Percentiles rank a stretch among this genome's conserved stretches.
phyloP scores from a whole-genome alignment of 2,113 vertebrate species.

The Cyprinodon brontotheroides region DNA sequence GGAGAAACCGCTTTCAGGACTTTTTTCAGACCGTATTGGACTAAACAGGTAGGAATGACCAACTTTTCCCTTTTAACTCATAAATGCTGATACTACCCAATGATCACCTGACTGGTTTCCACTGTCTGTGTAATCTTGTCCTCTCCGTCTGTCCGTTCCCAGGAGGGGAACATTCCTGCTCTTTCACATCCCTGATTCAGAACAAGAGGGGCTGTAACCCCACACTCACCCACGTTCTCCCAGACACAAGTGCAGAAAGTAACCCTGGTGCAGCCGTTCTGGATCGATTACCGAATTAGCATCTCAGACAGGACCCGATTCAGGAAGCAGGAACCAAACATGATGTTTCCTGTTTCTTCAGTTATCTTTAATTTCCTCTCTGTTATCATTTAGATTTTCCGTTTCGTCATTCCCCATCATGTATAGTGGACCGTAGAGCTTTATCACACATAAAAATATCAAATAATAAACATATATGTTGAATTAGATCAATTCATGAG shows the following conservation, averaged over 20 bases:
- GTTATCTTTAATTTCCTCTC: slow-evolving; percentile 23
- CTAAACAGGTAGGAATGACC: too few relatives aligned
- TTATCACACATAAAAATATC: not conserved
- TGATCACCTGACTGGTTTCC: not conserved
- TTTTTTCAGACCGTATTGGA: too few relatives aligned
- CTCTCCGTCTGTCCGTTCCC: slow-evolving; percentile 42
- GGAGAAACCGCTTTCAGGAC: not conserved
- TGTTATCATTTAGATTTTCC: slow-evolving; percentile 23
- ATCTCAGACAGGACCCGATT: slow-evolving; percentile 59
- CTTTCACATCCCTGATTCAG: slow-evolving; percentile 63
- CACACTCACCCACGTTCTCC: slow-evolving; percentile 51
- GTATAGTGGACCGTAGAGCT: too few relatives aligned
- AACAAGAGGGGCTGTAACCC: slow-evolving; percentile 67
- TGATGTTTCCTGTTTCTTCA: slow-evolving; percentile 29
- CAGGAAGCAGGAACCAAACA: slow-evolving; percentile 13
- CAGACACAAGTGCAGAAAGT: slow-evolving; percentile 29
- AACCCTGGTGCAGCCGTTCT: slow-evolving; percentile 34
- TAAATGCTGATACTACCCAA: not conserved
- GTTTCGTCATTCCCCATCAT: slow-evolving; percentile 19
- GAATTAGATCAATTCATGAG: too few relatives aligned
- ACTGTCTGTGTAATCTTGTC: slow-evolving; percentile 41
- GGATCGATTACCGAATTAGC: slow-evolving; percentile 73
- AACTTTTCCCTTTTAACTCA: not conserved
- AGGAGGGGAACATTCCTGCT: slow-evolving; percentile 46
- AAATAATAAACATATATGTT: not conserved